These are phyloP conservation scores for Rachycentron canadum DNA, from an alignment of 2,797 vertebrate species.

Conservation along the genomic window DNA sequence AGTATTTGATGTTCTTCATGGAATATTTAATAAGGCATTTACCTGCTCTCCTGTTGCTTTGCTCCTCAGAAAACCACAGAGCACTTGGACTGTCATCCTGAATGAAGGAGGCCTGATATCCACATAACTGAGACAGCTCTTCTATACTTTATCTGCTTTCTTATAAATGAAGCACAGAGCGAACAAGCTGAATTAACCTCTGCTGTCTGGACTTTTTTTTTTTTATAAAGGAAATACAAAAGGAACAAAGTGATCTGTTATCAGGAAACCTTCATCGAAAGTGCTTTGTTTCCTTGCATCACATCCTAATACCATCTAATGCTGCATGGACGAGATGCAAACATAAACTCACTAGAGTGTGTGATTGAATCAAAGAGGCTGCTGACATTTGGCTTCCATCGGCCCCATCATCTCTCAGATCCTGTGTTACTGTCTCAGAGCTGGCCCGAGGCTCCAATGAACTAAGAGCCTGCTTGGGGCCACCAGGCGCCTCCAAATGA, in stretches of 20 bases:
- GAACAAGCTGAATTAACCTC: background rate
- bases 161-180: conserved; percentile 6
- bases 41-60: conserved; percentile 23
- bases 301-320: background rate
- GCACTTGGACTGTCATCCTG: background rate
- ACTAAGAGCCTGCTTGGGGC: background rate
- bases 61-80: conserved; percentile 26
- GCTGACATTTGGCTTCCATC: conserved; percentile 20
- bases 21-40: conserved; percentile 49
- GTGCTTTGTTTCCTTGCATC: background rate
- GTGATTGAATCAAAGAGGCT: background rate
- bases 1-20: conserved; percentile 46
- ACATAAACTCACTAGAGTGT: background rate
- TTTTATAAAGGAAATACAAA: background rate
- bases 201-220: background rate
- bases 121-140: background rate
- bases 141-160: conserved; percentile 3
- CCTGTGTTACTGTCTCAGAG: conserved; percentile 9
- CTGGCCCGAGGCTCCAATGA: background rate
- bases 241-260: background rate
- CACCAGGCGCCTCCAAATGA: background rate
- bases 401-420: background rate
- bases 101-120: conserved; percentile 8
- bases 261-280: background rate
- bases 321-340: background rate